These are phyloP conservation scores for Protosalanx chinensis DNA, from an alignment of 2,797 vertebrate genomes.

Conservation along the genomic window DNA sequence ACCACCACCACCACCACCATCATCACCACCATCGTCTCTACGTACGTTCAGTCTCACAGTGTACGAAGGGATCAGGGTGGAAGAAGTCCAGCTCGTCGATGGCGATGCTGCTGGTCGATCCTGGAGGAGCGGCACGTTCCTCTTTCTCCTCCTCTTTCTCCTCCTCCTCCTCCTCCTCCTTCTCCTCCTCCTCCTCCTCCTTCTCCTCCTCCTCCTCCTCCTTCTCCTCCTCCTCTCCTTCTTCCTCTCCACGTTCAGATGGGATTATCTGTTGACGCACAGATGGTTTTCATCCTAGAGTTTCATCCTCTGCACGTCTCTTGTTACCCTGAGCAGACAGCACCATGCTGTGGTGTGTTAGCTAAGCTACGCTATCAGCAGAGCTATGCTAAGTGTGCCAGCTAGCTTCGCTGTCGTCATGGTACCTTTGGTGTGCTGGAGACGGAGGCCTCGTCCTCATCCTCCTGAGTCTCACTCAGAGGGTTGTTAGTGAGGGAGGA, in stretches of 20 bases:
- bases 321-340: too few relatives aligned
- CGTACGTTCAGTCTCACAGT: slow-evolving; percentile 74
- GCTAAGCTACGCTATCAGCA: background rate
- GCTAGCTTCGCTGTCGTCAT: background rate
- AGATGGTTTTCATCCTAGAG: background rate
- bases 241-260: slow-evolving; percentile 52
- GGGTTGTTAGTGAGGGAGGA: slow-evolving; percentile 47
- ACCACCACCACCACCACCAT: background rate
- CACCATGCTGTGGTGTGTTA: background rate
- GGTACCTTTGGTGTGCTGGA: slow-evolving; percentile 40
- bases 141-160: slow-evolving; percentile 3
- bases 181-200: too few relatives aligned
- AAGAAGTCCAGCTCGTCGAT: slow-evolving; percentile 84
- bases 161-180: slow-evolving; percentile 2
- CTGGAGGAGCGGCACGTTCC: background rate
- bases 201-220: background rate
- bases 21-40: slow-evolving; percentile 12
- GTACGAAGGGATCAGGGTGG: slow-evolving; percentile 89
- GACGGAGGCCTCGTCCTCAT: slow-evolving; percentile 35
- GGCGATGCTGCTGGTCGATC: background rate
- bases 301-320: background rate
- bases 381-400: too few relatives aligned
- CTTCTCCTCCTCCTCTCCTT: slow-evolving; percentile 43
- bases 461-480: slow-evolving; percentile 23
- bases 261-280: slow-evolving; percentile 49